These are phyloP conservation scores for Suncus etruscus DNA, from an alignment of 2,113 vertebrate species.

Conservation along the genomic window DNA sequence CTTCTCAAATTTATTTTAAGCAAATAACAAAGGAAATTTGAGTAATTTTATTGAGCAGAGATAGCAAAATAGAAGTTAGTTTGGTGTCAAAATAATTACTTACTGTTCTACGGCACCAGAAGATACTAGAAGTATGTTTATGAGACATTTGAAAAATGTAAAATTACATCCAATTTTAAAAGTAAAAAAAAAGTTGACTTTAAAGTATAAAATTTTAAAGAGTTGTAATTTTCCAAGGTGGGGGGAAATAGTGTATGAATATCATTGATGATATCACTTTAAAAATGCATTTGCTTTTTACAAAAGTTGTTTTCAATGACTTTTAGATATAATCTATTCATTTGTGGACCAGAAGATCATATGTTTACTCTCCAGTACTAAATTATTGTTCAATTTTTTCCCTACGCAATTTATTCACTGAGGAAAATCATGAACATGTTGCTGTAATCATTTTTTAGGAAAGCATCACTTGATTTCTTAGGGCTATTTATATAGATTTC, in stretches of 20 bases:
- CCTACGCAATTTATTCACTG: not conserved
- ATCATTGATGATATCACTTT: too few relatives aligned
- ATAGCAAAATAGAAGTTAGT: not conserved
- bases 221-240: not conserved
- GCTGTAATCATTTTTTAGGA: not conserved
- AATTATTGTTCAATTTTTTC: not conserved
- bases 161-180: not conserved
- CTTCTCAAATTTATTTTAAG: not conserved
- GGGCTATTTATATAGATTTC: not conserved
- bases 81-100: not conserved
- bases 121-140: not conserved
- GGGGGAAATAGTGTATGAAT: too few relatives aligned
- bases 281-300: too few relatives aligned
- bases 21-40: not conserved
- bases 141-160: not conserved
- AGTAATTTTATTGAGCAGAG: not conserved
- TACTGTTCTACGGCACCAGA: not conserved
- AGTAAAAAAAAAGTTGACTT: not conserved
- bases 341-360: too few relatives aligned
- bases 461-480: not conserved
- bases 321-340: too few relatives aligned
- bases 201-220: not conserved
- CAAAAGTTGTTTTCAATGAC: too few relatives aligned
- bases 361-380: too few relatives aligned
- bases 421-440: slow-evolving; percentile 1